Conservation (phyloP, 2,888 invertebrate species). For the Agrotis ipsilon region DNA sequence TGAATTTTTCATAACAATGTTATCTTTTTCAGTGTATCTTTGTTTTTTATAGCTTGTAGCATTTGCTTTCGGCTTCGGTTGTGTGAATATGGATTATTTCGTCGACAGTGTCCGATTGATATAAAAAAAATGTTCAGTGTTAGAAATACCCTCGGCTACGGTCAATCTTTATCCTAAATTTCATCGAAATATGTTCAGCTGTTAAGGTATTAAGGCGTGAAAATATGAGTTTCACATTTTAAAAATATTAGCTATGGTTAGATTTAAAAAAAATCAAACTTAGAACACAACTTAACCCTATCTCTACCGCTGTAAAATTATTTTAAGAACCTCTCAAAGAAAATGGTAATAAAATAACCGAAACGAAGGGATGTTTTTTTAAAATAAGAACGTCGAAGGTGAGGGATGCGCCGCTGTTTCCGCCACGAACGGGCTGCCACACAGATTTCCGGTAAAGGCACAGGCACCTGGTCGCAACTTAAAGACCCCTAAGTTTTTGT, state of each 20-base stretch:
- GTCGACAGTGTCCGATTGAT: too few relatives aligned
- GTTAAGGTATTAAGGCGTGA: too few relatives aligned
- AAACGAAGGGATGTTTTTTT: constrained; percentile 76
- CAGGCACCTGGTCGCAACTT: constrained; percentile 85
- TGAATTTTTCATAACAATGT: neutral
- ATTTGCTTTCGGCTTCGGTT: neutral
- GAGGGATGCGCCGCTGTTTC: constrained; percentile 87
- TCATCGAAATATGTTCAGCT: neutral
- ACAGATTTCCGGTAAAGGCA: constrained; percentile 89
- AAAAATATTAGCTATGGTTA: neutral
- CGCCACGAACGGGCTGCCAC: constrained; percentile 86
- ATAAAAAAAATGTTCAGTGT: too few relatives aligned
- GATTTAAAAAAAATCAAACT: constrained; percentile 1
- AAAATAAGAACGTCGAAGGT: constrained; percentile 77
- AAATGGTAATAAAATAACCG: constrained; percentile 68
- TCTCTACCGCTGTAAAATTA: constrained; percentile 40
- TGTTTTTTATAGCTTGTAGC: neutral
- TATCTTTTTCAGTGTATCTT: neutral
- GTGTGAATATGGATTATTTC: neutral
- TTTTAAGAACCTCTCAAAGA: constrained; percentile 60
- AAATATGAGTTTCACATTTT: too few relatives aligned
- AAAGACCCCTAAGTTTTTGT: constrained; percentile 83
- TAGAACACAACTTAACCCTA: constrained; percentile 44
- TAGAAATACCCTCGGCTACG: neutral
- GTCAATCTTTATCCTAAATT: neutral